A percentile compares a stretch with the other conserved stretches of the same genome.
Evolutionary conservation across 2,888 invertebrate species (phyloP).

Genomic region (Cordilura impudica): DNA sequence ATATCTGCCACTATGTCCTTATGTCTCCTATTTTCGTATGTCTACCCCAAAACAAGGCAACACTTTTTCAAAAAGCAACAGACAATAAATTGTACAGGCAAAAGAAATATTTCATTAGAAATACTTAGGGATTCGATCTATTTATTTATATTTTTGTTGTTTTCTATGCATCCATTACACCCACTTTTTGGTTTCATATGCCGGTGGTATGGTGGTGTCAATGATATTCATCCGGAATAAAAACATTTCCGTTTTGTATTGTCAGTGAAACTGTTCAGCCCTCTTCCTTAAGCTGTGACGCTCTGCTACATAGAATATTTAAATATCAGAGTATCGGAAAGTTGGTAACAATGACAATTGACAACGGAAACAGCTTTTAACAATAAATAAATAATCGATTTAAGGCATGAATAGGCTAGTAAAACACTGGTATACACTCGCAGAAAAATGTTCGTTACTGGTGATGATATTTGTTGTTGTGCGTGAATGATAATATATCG

Average conservation of each 20-base stretch:
- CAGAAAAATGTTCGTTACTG: too few relatives aligned
- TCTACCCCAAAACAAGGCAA: slow-evolving; percentile 1
- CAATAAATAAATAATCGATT: slow-evolving; percentile 67
- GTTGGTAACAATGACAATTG: slow-evolving; percentile 52
- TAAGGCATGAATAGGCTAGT: slow-evolving; percentile 47
- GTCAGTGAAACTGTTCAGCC: slow-evolving; percentile 27
- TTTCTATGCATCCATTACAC: background rate
- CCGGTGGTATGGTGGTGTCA: slow-evolving; percentile 46
- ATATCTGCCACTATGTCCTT: background rate
- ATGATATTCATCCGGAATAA: slow-evolving; percentile 59
- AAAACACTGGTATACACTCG: background rate
- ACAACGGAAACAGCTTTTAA: slow-evolving; percentile 64
- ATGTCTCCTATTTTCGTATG: background rate
- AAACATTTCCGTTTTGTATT: slow-evolving; percentile 42
- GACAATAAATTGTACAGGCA: slow-evolving; percentile 53
- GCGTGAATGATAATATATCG: too few relatives aligned
- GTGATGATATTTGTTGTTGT: too few relatives aligned
- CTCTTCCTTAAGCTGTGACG: background rate
- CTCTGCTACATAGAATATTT: slow-evolving; percentile 33
- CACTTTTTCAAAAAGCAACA: slow-evolving; percentile 17
- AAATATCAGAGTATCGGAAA: slow-evolving; percentile 32
- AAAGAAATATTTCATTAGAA: slow-evolving; percentile 59
- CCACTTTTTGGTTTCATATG: slow-evolving; percentile 1
- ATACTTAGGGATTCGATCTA: slow-evolving; percentile 55
- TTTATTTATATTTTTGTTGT: slow-evolving; percentile 15